These are phyloP conservation scores for Diprion similis DNA, from an alignment of 1,140 invertebrate genomes.

Conservation along the genomic window DNA sequence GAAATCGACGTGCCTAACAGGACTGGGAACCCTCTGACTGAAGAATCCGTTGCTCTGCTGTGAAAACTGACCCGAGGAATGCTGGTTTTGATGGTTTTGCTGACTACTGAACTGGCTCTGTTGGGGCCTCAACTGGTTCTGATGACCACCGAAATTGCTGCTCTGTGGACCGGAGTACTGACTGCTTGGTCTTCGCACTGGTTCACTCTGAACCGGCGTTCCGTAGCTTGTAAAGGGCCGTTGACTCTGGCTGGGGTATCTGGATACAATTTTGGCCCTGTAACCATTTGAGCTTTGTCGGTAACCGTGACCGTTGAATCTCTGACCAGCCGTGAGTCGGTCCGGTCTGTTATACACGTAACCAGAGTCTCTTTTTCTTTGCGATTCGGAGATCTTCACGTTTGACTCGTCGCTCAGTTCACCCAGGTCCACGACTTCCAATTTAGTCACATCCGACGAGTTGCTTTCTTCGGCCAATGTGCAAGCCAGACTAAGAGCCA, in stretches of 20 bases:
- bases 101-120: background rate
- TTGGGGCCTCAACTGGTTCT: slow-evolving; percentile 16
- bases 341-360: slow-evolving; percentile 43
- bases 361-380: slow-evolving; percentile 49
- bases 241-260: slow-evolving; percentile 37
- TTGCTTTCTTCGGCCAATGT: slow-evolving; percentile 17
- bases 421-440: slow-evolving; percentile 30
- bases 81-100: background rate
- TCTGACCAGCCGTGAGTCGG: slow-evolving; percentile 16
- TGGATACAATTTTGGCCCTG: slow-evolving; percentile 33
- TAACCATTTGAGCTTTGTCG: slow-evolving; percentile 28
- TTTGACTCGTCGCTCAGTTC: slow-evolving; percentile 18
- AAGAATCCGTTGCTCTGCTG: background rate
- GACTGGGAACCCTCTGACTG: slow-evolving; percentile 40
- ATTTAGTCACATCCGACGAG: slow-evolving; percentile 26
- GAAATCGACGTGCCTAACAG: slow-evolving; percentile 43
- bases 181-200: slow-evolving; percentile 14
- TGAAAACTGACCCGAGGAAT: background rate
- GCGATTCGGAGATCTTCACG: slow-evolving; percentile 30
- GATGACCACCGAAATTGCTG: background rate
- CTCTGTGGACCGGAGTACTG: slow-evolving; percentile 6
- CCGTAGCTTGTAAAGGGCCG: slow-evolving; percentile 51
- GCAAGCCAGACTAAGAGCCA: background rate
- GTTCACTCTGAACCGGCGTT: slow-evolving; percentile 37
- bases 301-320: slow-evolving; percentile 19